Evolutionary conservation across 2,113 vertebrate species (phyloP).

Genomic region (Halcyon senegalensis): DNA sequence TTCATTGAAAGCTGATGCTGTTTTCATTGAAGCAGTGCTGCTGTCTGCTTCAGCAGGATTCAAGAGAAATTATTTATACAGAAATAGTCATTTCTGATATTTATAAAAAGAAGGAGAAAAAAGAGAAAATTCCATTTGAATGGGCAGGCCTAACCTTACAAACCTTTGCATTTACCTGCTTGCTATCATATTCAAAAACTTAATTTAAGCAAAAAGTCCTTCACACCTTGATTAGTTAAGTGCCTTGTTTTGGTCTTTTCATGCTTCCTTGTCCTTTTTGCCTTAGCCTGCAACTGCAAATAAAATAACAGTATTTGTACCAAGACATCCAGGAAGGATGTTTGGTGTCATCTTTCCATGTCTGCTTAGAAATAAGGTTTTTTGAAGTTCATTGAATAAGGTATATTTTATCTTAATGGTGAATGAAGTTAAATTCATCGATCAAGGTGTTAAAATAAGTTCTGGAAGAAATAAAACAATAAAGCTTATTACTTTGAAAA

Average conservation of each 20-base stretch:
- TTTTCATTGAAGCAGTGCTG: not conserved
- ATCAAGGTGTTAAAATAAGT: not conserved
- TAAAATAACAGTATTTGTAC: not conserved
- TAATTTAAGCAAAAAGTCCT: not conserved
- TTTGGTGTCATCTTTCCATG: not conserved
- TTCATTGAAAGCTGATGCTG: slow-evolving; percentile 19
- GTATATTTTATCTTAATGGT: not conserved
- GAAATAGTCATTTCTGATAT: slow-evolving; percentile 3
- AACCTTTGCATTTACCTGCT: not conserved
- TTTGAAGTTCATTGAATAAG: not conserved
- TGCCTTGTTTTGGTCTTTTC: not conserved
- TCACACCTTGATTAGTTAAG: not conserved
- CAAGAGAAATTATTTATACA: not conserved
- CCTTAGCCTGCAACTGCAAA: not conserved
- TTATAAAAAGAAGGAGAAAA: not conserved
- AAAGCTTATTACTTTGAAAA: not conserved
- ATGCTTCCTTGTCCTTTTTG: not conserved
- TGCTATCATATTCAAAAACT: not conserved
- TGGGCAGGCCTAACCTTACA: not conserved
- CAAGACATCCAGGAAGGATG: not conserved
- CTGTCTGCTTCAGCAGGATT: not conserved
- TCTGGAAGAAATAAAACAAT: not conserved
- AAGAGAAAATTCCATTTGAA: not conserved
- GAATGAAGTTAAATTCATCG: not conserved
- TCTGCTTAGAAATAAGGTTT: not conserved